Conservation (phyloP, 2,888 invertebrate genomes). For the Patella pellucida region DNA sequence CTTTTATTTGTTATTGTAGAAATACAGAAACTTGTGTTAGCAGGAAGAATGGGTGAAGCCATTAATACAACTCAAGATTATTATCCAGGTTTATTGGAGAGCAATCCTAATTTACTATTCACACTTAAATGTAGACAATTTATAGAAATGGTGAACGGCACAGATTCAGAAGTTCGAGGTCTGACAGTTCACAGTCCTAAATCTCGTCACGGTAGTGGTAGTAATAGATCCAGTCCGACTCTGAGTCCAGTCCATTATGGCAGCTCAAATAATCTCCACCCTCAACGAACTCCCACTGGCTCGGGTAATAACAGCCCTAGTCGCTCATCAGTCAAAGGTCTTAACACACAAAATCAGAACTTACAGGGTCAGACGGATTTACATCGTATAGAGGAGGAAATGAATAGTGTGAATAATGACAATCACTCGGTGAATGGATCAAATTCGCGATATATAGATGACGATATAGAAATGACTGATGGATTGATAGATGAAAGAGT, state of each 20-base stretch:
- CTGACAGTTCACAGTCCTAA: constrained; percentile 70
- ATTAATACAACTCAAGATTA: constrained; percentile 89
- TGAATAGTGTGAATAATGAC: constrained; percentile 59
- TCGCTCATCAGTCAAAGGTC: constrained; percentile 50
- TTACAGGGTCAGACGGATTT: constrained; percentile 29
- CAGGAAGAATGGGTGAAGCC: constrained; percentile 95
- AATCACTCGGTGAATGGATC: constrained; percentile 53
- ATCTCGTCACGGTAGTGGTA: constrained; percentile 67
- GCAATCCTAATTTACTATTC: constrained; percentile 91
- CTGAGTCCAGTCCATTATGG: constrained; percentile 67
- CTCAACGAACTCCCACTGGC: constrained; percentile 29
- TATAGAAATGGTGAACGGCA: constrained; percentile 90
- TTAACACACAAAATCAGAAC: constrained; percentile 36
- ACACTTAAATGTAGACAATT: constrained; percentile 98
- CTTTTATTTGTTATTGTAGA: constrained; percentile 74
- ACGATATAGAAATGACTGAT: constrained; percentile 65
- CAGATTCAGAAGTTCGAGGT: constrained; percentile 75
- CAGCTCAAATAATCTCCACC: constrained; percentile 25
- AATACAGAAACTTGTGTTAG: constrained; percentile 91
- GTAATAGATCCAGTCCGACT: constrained; percentile 64
- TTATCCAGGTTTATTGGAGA: constrained; percentile 94
- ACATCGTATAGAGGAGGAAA: constrained; percentile 50
- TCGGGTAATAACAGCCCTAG: constrained; percentile 61
- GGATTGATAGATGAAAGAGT: constrained; percentile 48
- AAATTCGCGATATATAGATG: constrained; percentile 47